Evolutionary conservation across 2,113 vertebrate genomes (phyloP), one percentile per base, ranked within the genome.

Genomic region (Corydoras maculifer): DNA sequence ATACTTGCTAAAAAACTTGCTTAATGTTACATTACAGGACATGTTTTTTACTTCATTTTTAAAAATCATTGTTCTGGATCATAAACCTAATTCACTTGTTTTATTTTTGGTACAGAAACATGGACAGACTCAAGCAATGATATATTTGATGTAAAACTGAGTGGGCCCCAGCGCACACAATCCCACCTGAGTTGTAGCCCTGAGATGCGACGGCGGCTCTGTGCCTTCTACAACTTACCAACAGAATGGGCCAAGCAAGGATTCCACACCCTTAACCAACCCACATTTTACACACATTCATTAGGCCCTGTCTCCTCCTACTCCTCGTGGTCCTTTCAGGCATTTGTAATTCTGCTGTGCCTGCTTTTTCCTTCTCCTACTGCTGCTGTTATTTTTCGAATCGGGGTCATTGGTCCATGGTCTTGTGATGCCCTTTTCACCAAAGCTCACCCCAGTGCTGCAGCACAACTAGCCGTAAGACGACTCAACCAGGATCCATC

Each of bases 351-450:
- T 29, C 65, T 89, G 53, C 55, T 85, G 57, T 78, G 71, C 31
- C 58, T 79, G 1, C 68, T 81, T 43, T 48, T 70, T 43, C 78
- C 78, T 8, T 68, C 43, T 9, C 74, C 70, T 2, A 69, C 81
- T 29, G 81, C 80, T 7, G 72, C 77, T 8, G 71, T 74, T 7
- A 77, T 76, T 64, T 88, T 90, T 65, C 84, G 65, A 50, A 79
- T 91, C 0, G 91, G 90, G 14, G 81, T 92, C 50, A 83, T 91
- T 30, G 91, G 91, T 4, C 90, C 91, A 0, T 92, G 91, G 91
- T 81, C 79, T 3, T 92, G 91, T 70, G 90, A 92, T 25, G 18
- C 18, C 18, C 72, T 90, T 4, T 91, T 91, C 75, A 84, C 84
- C 8, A 91, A 90, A 81, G 88, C 91, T 15, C 84, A 88, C 48